Conservation (phyloP, 23 tunicate genomes). For the Ciona savignyi region DNA sequence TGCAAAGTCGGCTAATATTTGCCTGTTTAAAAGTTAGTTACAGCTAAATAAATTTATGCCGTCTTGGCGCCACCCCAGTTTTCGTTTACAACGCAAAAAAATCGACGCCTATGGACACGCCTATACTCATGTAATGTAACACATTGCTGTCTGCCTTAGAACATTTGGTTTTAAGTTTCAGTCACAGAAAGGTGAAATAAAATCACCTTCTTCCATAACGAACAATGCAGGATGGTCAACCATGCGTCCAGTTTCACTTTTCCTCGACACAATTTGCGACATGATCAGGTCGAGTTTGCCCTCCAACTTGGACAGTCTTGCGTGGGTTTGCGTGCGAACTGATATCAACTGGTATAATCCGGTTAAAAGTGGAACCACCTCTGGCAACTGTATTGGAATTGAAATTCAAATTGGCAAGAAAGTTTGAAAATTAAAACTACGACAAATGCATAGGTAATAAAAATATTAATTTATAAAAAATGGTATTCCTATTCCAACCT, state of each 20-base stretch:
- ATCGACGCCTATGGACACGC: no score
- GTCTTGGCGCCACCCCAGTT: no score
- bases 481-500: no score
- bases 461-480: background rate
- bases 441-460: background rate
- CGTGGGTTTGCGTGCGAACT: conserved; percentile 59
- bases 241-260: background rate
- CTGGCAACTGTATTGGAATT: conserved; percentile 83
- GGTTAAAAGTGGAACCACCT: conserved; percentile 35
- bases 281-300: conserved; percentile 65
- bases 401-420: background rate
- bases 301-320: conserved; percentile 32
- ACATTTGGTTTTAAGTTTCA: no score
- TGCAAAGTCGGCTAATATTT: no score
- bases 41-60: no score
- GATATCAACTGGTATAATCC: conserved; percentile 48
- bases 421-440: background rate
- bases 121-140: no score
- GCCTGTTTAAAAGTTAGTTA: no score
- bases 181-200: no score
- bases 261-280: conserved; percentile 40
- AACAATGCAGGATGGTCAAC: conserved; percentile 29
- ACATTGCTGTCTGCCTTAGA: no score
- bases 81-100: no score
- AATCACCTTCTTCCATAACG: conserved; percentile 72